Percentiles rank a stretch among this genome's conserved stretches.
Conservation (phyloP, 2,888 invertebrate species). For the Synergus gifuensis region DNA sequence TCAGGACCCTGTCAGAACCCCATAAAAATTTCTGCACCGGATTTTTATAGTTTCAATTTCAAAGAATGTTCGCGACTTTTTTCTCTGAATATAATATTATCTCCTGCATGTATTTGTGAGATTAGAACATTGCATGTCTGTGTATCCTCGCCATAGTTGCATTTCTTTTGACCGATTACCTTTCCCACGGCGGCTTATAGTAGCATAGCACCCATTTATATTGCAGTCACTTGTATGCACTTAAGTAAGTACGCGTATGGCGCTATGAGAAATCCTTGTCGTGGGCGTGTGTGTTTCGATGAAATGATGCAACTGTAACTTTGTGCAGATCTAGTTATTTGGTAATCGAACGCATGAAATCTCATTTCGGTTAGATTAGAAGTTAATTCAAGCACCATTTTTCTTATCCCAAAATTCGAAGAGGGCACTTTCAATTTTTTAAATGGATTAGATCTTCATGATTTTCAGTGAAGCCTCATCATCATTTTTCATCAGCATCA, state of each 20-base stretch:
- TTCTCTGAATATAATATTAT: neutral
- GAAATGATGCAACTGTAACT: slow-evolving; percentile 51
- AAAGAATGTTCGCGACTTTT: neutral
- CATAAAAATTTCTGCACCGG: too few relatives aligned
- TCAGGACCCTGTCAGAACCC: too few relatives aligned
- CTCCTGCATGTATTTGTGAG: neutral
- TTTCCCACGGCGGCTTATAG: slow-evolving; percentile 70
- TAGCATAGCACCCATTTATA: slow-evolving; percentile 65
- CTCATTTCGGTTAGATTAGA: slow-evolving; percentile 46
- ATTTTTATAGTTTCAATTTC: too few relatives aligned
- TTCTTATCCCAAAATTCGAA: too few relatives aligned
- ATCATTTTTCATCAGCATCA: too few relatives aligned
- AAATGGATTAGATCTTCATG: too few relatives aligned
- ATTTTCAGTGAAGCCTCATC: too few relatives aligned
- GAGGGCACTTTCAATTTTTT: too few relatives aligned
- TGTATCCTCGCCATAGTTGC: slow-evolving; percentile 49
- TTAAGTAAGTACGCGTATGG: slow-evolving; percentile 54
- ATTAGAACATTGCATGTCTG: neutral
- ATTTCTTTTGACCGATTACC: slow-evolving; percentile 73
- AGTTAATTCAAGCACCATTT: neutral
- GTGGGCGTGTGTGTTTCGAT: slow-evolving; percentile 64
- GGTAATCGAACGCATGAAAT: slow-evolving; percentile 60
- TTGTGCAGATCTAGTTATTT: slow-evolving; percentile 63
- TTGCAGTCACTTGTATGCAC: slow-evolving; percentile 61
- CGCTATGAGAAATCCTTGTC: slow-evolving; percentile 67